These are phyloP conservation scores for Muschampia plurimacula DNA, from an alignment of 2,888 invertebrate genomes.

Conservation along the genomic window DNA sequence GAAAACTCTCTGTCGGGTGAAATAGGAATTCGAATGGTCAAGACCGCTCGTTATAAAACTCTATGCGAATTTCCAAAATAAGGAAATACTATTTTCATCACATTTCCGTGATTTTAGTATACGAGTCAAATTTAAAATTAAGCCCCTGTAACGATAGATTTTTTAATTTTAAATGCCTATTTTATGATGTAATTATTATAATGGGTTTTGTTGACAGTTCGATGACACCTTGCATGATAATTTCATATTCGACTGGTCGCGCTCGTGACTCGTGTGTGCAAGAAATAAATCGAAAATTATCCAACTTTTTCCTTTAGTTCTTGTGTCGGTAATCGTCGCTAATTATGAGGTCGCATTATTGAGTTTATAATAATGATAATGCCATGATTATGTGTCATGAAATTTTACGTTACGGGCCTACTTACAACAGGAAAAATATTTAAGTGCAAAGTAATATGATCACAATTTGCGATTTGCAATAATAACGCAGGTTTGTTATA, in stretches of 20 bases:
- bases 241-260: slow-evolving; percentile 14
- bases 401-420: neutral
- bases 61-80: too few relatives aligned
- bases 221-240: slow-evolving; percentile 23
- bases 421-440: neutral
- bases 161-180: slow-evolving; percentile 6
- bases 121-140: too few relatives aligned
- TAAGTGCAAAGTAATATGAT: neutral
- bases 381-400: neutral
- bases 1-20: too few relatives aligned
- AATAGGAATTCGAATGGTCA: too few relatives aligned
- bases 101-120: too few relatives aligned
- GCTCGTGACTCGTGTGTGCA: slow-evolving; percentile 26
- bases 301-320: slow-evolving; percentile 42
- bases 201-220: slow-evolving; percentile 8
- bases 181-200: slow-evolving; percentile 17
- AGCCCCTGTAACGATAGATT: neutral
- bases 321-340: slow-evolving; percentile 43
- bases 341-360: slow-evolving; percentile 42
- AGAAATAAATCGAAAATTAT: slow-evolving; percentile 31
- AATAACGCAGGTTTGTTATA: neutral
- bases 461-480: neutral
- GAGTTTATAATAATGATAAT: slow-evolving; percentile 3
- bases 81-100: too few relatives aligned
- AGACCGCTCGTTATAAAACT: too few relatives aligned